Conservation (phyloP, 2,113 vertebrate species). For the Rhipidura dahli region DNA sequence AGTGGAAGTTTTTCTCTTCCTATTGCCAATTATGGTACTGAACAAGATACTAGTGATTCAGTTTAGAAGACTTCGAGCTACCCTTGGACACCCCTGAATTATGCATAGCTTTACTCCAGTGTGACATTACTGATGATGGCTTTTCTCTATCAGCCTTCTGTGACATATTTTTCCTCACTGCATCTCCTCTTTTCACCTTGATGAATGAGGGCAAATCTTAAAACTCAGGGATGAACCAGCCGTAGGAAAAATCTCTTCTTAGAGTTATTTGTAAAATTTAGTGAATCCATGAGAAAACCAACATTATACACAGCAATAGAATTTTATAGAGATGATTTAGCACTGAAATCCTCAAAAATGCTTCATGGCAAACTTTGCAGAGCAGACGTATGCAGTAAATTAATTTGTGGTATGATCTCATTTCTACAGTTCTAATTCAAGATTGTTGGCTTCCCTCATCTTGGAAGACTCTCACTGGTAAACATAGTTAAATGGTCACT, state of each 20-base stretch:
- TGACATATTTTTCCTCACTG: background rate
- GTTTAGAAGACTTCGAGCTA: background rate
- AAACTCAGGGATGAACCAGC: background rate
- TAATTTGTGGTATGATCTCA: conserved; percentile 35
- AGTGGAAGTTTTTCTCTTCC: background rate
- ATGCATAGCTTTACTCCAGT: background rate
- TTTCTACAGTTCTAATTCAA: background rate
- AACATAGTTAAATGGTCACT: background rate
- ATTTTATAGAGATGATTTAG: background rate
- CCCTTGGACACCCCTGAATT: background rate
- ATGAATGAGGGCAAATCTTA: background rate
- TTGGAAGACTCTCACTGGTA: background rate
- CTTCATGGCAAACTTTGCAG: background rate
- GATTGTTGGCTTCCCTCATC: background rate
- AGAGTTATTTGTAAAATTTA: background rate
- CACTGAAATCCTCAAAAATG: background rate
- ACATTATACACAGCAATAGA: background rate
- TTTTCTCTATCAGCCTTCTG: background rate
- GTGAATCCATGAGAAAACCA: background rate
- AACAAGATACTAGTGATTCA: background rate
- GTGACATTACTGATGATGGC: background rate
- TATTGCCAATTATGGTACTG: background rate
- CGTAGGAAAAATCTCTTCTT: background rate
- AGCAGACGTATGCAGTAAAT: conserved; percentile 5
- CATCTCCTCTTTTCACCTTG: background rate